These are phyloP conservation scores for Pygoscelis antarcticus DNA, from an alignment of 2,113 vertebrate species.

Conservation along the genomic window DNA sequence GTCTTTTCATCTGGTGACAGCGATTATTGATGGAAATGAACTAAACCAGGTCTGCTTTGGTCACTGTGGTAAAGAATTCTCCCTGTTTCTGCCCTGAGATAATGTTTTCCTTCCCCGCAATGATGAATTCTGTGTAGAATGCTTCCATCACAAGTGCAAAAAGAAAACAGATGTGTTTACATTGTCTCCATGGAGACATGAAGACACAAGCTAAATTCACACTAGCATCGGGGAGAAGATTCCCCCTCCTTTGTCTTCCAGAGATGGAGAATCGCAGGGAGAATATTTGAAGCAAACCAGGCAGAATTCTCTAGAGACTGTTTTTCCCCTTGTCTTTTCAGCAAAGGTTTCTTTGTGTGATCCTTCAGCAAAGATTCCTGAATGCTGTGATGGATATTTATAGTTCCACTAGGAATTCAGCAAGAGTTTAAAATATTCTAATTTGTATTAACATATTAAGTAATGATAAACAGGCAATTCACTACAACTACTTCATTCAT, in stretches of 20 bases:
- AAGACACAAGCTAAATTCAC: constrained; percentile 33
- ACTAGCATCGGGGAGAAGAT: background rate
- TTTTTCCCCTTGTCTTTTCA: background rate
- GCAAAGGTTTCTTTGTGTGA: background rate
- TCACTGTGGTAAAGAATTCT: background rate
- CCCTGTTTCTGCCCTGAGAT: background rate
- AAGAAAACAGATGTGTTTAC: constrained; percentile 72
- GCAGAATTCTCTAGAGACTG: background rate
- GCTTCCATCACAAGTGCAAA: background rate
- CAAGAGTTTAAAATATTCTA: background rate
- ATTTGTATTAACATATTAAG: background rate
- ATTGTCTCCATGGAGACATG: constrained; percentile 71
- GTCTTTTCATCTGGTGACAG: background rate
- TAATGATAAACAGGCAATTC: background rate
- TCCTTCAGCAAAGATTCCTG: background rate
- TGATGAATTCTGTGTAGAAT: constrained; percentile 15
- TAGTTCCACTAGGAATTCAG: background rate
- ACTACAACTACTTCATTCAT: background rate
- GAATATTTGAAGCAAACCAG: background rate
- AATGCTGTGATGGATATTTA: background rate
- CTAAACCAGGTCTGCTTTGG: background rate
- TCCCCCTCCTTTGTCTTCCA: constrained; percentile 52
- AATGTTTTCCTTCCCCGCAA: background rate
- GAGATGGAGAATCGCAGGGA: background rate
- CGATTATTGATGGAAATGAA: background rate